phyloP scores from a whole-genome alignment of 2,797 vertebrate species.

The Phataginus tetradactyla region DNA sequence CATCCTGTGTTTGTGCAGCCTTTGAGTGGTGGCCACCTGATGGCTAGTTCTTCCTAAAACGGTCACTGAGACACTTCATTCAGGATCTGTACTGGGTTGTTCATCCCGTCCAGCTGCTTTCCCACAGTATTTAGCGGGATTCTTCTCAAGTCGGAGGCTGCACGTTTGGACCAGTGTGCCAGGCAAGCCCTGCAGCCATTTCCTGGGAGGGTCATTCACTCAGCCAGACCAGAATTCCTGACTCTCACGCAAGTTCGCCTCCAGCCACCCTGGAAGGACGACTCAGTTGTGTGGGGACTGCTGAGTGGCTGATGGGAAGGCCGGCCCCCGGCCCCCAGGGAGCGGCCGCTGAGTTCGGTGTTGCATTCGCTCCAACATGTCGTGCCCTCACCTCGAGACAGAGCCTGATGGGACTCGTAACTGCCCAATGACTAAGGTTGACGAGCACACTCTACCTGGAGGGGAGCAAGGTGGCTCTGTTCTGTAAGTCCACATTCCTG shows the following conservation, averaged over 20 bases:
- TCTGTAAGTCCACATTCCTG: neutral
- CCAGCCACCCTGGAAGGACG: rapidly evolving
- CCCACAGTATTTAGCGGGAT: neutral
- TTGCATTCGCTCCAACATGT: neutral
- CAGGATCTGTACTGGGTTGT: neutral
- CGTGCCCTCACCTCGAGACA: neutral
- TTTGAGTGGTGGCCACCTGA: neutral
- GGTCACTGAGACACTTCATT: neutral
- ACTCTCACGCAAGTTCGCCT: neutral
- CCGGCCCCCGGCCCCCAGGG: neutral
- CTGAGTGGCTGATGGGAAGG: neutral
- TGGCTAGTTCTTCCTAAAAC: neutral
- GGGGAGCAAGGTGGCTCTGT: neutral
- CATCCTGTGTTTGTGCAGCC: no score
- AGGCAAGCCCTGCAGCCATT: no score
- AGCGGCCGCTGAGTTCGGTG: rapidly evolving
- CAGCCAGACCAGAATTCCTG: neutral
- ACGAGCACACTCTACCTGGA: slow-evolving; percentile 30
- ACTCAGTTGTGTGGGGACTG: rapidly evolving
- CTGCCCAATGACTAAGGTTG: neutral
- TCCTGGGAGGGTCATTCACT: neutral
- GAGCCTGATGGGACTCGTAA: neutral
- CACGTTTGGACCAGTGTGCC: rapidly evolving
- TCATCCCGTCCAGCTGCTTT: neutral
- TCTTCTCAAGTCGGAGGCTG: no score